Evolutionary conservation across 2,797 vertebrate genomes (phyloP).

Genomic region (Anas bernieri): DNA sequence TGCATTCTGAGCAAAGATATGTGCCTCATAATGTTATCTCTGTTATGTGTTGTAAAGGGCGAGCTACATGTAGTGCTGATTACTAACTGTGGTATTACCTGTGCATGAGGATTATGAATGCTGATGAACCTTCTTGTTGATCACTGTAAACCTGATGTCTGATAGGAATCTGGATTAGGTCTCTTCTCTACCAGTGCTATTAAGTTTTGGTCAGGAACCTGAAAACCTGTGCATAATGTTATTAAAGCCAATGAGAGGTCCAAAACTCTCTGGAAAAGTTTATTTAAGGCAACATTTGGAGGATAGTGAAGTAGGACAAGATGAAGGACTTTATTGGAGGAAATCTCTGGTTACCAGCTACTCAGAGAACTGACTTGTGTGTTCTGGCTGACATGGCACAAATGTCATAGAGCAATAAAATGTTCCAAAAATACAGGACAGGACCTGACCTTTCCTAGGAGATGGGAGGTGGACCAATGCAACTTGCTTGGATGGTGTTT

Average conservation of each 20-base stretch:
- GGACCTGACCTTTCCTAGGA: not conserved
- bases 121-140: not conserved
- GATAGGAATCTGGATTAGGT: not conserved
- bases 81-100: not conserved
- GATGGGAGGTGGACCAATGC: not conserved
- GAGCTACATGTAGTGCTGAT: accelerated
- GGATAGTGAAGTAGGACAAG: not conserved
- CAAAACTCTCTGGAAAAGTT: not conserved
- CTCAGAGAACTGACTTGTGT: not conserved
- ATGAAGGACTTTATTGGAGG: not conserved
- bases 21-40: not conserved
- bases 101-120: not conserved
- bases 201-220: not conserved
- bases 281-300: not conserved
- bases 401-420: not conserved
- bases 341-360: not conserved
- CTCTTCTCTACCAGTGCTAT: not conserved
- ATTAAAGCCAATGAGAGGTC: not conserved
- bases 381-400: not conserved
- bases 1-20: not conserved
- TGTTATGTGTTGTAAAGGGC: not conserved
- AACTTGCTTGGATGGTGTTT: not conserved
- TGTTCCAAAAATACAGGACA: not conserved
- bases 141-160: accelerated
- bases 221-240: not conserved